These are phyloP conservation scores for Endomychus coccineus DNA, from an alignment of 2,888 invertebrate species.

Conservation along the genomic window DNA sequence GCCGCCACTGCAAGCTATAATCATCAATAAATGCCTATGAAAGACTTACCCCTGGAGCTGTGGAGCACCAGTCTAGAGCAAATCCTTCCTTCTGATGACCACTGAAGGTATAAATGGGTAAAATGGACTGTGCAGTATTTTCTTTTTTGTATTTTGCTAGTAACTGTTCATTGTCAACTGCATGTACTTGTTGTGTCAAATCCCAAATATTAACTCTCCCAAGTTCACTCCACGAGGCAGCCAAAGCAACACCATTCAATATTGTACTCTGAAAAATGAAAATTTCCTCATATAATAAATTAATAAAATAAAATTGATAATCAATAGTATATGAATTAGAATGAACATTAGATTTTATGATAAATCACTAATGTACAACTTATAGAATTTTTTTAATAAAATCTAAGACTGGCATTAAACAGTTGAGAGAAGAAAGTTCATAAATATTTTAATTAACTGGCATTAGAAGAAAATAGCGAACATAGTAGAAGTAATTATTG, in stretches of 20 bases:
- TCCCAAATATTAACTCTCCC: slow-evolving; percentile 92
- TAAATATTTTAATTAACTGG: too few relatives aligned
- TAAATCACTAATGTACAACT: too few relatives aligned
- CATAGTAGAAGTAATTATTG: too few relatives aligned
- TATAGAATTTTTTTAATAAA: too few relatives aligned
- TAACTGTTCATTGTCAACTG: slow-evolving; percentile 63
- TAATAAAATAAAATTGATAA: slow-evolving; percentile 10
- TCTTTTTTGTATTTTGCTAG: slow-evolving; percentile 58
- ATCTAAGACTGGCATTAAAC: too few relatives aligned
- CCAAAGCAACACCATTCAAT: slow-evolving; percentile 60
- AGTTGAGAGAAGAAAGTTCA: too few relatives aligned
- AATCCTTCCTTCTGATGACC: slow-evolving; percentile 94
- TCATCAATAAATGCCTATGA: too few relatives aligned
- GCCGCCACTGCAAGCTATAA: too few relatives aligned
- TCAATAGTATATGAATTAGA: slow-evolving; percentile 5
- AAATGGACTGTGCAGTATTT: slow-evolving; percentile 46
- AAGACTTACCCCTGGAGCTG: slow-evolving; percentile 61
- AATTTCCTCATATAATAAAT: slow-evolving; percentile 3
- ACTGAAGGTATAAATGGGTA: slow-evolving; percentile 77
- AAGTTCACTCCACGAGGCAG: slow-evolving; percentile 94
- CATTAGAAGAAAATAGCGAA: too few relatives aligned
- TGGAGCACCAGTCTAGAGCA: slow-evolving; percentile 87
- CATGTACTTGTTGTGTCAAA: slow-evolving; percentile 70
- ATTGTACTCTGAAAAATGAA: slow-evolving; percentile 47
- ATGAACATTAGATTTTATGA: too few relatives aligned